A percentile compares a stretch with the other conserved stretches of the same genome.
These are phyloP conservation scores for Palythoa grandis DNA, from an alignment of 92 coral and sea anemone genomes.

Conservation along the genomic window DNA sequence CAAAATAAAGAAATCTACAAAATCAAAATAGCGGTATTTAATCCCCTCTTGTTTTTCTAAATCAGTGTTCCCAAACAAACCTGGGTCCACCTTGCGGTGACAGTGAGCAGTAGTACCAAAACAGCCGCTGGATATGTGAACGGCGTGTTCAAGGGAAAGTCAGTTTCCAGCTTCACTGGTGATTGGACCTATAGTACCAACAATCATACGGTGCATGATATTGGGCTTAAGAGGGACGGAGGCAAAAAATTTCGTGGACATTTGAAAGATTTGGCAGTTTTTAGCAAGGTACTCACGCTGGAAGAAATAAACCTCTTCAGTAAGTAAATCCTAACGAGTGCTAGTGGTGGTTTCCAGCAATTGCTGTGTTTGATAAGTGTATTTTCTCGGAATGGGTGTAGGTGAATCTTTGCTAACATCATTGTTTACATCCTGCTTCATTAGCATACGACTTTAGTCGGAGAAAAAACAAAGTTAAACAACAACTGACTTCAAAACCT, in stretches of 20 bases:
- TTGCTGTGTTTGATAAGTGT: background rate
- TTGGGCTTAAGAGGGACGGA: constrained; percentile 20
- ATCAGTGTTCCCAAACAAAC: constrained; percentile 10
- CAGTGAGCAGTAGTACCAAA: background rate
- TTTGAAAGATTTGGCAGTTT: constrained; percentile 25
- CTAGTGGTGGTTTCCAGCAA: background rate
- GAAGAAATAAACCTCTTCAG: background rate
- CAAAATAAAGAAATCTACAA: too few species aligned
- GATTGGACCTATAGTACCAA: background rate
- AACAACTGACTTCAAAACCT: too few species aligned
- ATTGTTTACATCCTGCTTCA: too few species aligned
- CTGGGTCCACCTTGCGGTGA: constrained; percentile 14
- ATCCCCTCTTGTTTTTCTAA: background rate
- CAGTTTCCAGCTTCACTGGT: background rate
- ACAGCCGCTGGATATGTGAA: background rate
- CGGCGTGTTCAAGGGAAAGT: background rate
- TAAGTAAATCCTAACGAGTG: background rate
- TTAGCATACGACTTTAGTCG: too few species aligned
- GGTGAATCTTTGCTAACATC: background rate
- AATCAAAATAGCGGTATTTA: too few species aligned
- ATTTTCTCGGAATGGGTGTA: background rate
- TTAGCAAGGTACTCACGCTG: background rate
- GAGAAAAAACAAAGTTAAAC: too few species aligned
- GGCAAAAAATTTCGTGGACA: background rate
- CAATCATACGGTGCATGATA: constrained; percentile 9